A percentile compares a stretch with the other conserved stretches of the same genome.
phyloP scores from a whole-genome alignment of 1,140 invertebrate species.

The Drosophila seguyi region DNA sequence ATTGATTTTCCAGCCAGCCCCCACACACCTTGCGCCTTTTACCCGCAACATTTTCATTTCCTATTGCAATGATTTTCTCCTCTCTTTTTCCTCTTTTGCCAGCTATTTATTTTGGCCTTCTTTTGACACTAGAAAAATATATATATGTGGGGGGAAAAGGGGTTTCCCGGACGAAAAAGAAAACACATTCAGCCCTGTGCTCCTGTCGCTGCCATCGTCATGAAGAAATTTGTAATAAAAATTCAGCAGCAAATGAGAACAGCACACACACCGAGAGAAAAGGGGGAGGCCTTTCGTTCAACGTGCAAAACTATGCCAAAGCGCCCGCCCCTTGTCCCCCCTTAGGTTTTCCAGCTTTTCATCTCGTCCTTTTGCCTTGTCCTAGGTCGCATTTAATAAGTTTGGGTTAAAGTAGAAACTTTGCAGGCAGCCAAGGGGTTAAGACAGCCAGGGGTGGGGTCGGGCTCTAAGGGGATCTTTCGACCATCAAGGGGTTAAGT shows the following conservation, averaged over 20 bases:
- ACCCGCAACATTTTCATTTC: slow-evolving; percentile 76
- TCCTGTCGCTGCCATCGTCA: slow-evolving; percentile 63
- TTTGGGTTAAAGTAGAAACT: slow-evolving; percentile 29
- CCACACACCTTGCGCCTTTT: slow-evolving; percentile 4
- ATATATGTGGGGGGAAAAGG: slow-evolving; percentile 4
- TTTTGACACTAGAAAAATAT: slow-evolving; percentile 23
- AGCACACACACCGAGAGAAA: slow-evolving; percentile 45
- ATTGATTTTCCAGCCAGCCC: slow-evolving; percentile 59
- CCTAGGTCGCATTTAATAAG: slow-evolving; percentile 49
- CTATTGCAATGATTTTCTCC: slow-evolving; percentile 79
- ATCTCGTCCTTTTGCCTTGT: slow-evolving; percentile 8
- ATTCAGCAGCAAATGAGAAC: slow-evolving; percentile 83
- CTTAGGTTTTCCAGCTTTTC: background rate
- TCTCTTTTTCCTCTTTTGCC: slow-evolving; percentile 28
- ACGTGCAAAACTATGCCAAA: slow-evolving; percentile 77
- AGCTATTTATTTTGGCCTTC: slow-evolving; percentile 74
- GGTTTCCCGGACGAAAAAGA: background rate
- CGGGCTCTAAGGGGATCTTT: slow-evolving; percentile 18
- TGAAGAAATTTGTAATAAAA: slow-evolving; percentile 83
- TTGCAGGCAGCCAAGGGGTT: slow-evolving; percentile 18
- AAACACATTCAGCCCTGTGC: slow-evolving; percentile 28
- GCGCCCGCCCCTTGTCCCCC: slow-evolving; percentile 31
- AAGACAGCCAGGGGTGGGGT: background rate
- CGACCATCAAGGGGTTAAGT: slow-evolving; percentile 8
- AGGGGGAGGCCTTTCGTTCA: slow-evolving; percentile 23